These are phyloP conservation scores for Epizoanthus rinbou DNA, from an alignment of 92 coral and sea anemone species.

Conservation along the genomic window DNA sequence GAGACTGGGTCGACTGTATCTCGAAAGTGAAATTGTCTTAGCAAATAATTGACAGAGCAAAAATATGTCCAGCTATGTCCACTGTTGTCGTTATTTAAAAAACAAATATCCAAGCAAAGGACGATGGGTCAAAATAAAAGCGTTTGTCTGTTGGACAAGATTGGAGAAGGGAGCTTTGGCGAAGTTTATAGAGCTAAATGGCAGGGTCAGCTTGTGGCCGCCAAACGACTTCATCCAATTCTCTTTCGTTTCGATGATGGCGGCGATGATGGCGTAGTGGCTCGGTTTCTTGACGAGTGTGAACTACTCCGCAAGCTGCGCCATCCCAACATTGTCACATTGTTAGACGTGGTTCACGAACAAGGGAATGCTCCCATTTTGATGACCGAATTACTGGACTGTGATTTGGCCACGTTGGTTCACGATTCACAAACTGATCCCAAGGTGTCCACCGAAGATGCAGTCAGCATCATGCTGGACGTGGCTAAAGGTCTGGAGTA, in stretches of 20 bases:
- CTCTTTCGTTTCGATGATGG: constrained; percentile 39
- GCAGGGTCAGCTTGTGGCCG: constrained; percentile 63
- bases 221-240: constrained; percentile 51
- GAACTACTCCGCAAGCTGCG: constrained; percentile 46
- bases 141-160: constrained; percentile 15
- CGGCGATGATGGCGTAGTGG: constrained; percentile 50
- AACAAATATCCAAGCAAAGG: too few relatives aligned
- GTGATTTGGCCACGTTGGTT: constrained; percentile 51
- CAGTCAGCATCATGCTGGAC: constrained; percentile 52
- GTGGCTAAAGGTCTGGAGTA: constrained; percentile 63
- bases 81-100: too few relatives aligned
- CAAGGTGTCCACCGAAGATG: constrained; percentile 52
- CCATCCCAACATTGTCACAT: constrained; percentile 54
- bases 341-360: constrained; percentile 42
- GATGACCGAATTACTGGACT: constrained; percentile 63
- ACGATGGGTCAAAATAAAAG: constrained; percentile 26
- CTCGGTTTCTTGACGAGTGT: constrained; percentile 55
- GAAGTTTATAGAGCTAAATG: constrained; percentile 62
- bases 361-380: constrained; percentile 53
- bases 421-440: constrained; percentile 32
- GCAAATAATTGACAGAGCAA: too few relatives aligned
- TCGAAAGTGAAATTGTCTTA: too few relatives aligned
- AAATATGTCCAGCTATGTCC: too few relatives aligned
- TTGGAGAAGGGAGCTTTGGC: constrained; percentile 57
- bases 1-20: too few relatives aligned